Percentiles rank a stretch among this genome's conserved stretches.
phyloP scores from a whole-genome alignment of 1,140 invertebrate genomes.

The Drosophila athabasca region DNA sequence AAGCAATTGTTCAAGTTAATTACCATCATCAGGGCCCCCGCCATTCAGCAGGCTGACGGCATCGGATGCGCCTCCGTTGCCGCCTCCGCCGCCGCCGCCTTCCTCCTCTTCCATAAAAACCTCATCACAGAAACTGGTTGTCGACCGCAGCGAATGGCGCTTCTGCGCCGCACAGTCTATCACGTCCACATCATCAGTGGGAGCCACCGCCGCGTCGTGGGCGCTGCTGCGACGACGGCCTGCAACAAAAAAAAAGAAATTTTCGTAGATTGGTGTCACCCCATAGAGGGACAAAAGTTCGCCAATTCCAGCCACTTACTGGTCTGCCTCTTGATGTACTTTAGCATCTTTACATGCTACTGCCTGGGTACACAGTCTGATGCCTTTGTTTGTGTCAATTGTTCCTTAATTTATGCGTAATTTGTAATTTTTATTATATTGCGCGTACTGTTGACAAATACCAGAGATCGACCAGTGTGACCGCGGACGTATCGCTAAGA shows the following conservation, averaged over 20 bases:
- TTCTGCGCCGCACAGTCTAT: conserved; percentile 56
- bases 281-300: not conserved
- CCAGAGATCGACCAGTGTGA: no score
- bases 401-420: conserved; percentile 1
- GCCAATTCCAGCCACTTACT: conserved; percentile 56
- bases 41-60: conserved; percentile 56
- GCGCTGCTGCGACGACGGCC: conserved; percentile 65
- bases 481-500: no score
- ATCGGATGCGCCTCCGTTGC: conserved; percentile 45
- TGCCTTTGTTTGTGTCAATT: conserved; percentile 5
- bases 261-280: conserved; percentile 30
- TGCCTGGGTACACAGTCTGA: conserved; percentile 14
- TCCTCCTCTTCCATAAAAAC: conserved; percentile 67
- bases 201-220: conserved; percentile 53
- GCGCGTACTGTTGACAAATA: no score
- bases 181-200: conserved; percentile 53
- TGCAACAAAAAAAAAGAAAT: conserved; percentile 21
- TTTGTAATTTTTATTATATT: no score
- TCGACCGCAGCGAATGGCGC: conserved; percentile 75
- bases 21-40: conserved; percentile 70
- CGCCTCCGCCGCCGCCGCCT: conserved; percentile 13
- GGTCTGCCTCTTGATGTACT: conserved; percentile 79
- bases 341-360: conserved; percentile 75
- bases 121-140: conserved; percentile 82
- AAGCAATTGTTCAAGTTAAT: conserved; percentile 31